These are phyloP conservation scores for Hydrophis major DNA, from an alignment of 2,797 vertebrate species.

Conservation along the genomic window DNA sequence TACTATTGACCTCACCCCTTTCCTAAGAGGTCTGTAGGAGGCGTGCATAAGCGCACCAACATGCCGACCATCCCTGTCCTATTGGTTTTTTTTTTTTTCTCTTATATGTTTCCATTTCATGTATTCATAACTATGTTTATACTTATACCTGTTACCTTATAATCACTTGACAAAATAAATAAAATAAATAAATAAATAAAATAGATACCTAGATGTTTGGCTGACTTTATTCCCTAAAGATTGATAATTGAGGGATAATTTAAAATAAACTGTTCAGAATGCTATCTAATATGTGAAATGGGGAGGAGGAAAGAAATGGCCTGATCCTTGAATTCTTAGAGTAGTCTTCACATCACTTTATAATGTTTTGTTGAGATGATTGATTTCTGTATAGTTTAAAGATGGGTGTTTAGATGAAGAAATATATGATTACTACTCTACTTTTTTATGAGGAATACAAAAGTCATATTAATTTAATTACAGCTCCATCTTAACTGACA, in stretches of 20 bases:
- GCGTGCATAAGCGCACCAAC: no score
- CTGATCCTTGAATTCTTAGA: conserved; percentile 78
- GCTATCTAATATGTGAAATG: background rate
- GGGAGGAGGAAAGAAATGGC: conserved; percentile 50
- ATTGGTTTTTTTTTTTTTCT: no score
- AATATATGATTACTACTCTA: conserved; percentile 74
- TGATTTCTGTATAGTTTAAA: conserved; percentile 95
- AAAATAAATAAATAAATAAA: no score
- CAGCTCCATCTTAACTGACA: conserved; percentile 77
- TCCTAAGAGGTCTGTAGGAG: no score
- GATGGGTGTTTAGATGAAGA: conserved; percentile 70
- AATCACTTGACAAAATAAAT: no score
- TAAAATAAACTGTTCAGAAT: conserved; percentile 76
- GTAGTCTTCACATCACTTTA: conserved; percentile 84
- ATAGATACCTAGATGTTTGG: conserved; percentile 48
- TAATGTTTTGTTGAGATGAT: conserved; percentile 93
- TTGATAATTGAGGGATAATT: conserved; percentile 60
- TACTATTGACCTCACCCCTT: no score
- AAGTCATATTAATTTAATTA: conserved; percentile 83
- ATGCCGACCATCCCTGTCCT: no score
- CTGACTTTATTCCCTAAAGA: conserved; percentile 27
- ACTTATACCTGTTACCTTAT: no score
- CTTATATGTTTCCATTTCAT: no score
- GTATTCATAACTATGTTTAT: no score
- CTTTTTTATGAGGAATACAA: conserved; percentile 69